A percentile compares a stretch with the other conserved stretches of the same genome.
Evolutionary conservation across 2,797 vertebrate genomes (phyloP).

Genomic region (Ptychadena robeensis): DNA sequence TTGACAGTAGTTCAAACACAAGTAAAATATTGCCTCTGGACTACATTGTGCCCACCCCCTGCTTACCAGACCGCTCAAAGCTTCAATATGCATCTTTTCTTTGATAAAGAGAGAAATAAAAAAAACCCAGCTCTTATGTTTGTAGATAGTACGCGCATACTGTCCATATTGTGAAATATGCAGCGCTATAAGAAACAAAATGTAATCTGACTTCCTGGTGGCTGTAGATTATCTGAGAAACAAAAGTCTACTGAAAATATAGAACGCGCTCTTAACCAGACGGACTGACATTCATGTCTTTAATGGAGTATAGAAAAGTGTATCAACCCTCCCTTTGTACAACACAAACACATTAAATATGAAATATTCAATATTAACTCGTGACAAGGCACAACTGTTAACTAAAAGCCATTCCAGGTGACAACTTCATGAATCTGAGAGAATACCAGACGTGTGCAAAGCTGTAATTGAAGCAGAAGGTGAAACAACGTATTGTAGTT

Average conservation of each 20-base stretch:
- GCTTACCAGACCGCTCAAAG: conserved; percentile 52
- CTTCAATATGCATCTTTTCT: conserved; percentile 50
- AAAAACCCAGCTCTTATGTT: conserved; percentile 48
- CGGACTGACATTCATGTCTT: no score
- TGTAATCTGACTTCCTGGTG: conserved; percentile 40
- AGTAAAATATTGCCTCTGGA: conserved; percentile 58
- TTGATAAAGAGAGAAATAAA: conserved; percentile 38
- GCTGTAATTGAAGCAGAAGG: no score
- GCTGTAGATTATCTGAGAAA: conserved; percentile 11
- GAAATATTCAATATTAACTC: no score
- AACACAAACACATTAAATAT: no score
- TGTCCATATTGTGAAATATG: conserved; percentile 43
- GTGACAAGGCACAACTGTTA: no score
- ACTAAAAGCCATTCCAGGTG: no score
- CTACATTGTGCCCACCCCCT: conserved; percentile 52
- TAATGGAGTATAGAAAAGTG: no score
- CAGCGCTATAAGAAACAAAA: conserved; percentile 41
- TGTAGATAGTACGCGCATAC: conserved; percentile 47
- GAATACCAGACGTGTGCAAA: no score
- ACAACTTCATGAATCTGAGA: no score
- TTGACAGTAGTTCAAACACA: conserved; percentile 58
- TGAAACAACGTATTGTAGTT: no score
- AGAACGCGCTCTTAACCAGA: no score
- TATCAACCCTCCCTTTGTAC: no score
- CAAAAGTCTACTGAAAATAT: not conserved